Evolutionary conservation across 2,113 vertebrate species (phyloP), one percentile per base, ranked within the genome.

Genomic region (Proterorhinus semilunaris): DNA sequence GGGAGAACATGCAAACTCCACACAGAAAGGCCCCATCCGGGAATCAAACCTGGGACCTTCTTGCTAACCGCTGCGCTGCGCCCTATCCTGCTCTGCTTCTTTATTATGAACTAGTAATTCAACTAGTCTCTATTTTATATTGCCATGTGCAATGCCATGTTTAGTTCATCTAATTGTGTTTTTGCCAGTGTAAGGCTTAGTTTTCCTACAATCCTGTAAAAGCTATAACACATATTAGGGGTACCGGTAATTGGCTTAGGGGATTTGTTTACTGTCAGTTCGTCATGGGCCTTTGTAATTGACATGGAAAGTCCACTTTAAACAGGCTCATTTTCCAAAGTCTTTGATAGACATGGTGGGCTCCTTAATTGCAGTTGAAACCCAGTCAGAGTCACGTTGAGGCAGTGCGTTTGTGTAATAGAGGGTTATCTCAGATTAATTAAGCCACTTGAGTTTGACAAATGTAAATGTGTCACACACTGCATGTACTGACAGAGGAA

Each of bases 401-500:
- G 15, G 52, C 49, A 58, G 65, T 65, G 74, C 52, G 73, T 61
- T 47, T 51, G 17, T 27, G 50, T 73, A 63, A 81, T 78, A 69
- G 50, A 73, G 62, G 65, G 72, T 72, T 65, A 79, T 76, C 75
- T 54, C 75, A 78, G 73, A 79, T 72, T 85, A 78, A 79, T 83
- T 74, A 71, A 83, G 46, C 36, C 65, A 75, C 66, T 79, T 64
- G 52, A 12, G 62, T 68, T 67, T 74, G 49, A 79, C 61, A 63
- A 78, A 80, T 54, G 64, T 69, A 62, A 76, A 65, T 65, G 51
- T 17, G 1, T 79, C 68, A 77, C 47, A n/a, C 48, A 61, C 57
- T 61, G 69, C 69, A 78, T 81, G 7, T 52, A 50, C 49, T 53
- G 53, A 71, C 52, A 53, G 45, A 77, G 69, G 74, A 54, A 48